Percentiles rank a stretch among this genome's conserved stretches.
Conservation (phyloP, 2,797 vertebrate genomes). For the Leptodactylus fallax region DNA sequence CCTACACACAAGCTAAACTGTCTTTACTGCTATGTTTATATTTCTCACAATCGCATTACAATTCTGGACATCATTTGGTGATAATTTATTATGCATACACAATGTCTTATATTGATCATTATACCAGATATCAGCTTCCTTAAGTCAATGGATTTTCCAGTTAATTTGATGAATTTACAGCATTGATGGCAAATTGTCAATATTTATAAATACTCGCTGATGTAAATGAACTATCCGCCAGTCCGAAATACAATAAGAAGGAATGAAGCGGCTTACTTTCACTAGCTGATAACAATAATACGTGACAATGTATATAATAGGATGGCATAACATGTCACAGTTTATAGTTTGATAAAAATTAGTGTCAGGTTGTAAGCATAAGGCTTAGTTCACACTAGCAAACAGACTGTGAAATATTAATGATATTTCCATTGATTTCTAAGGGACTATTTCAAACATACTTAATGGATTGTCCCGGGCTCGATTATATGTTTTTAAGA, state of each 20-base stretch:
- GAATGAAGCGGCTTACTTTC: background rate
- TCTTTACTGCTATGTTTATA: background rate
- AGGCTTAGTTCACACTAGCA: background rate
- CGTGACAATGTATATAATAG: background rate
- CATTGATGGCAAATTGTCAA: conserved; percentile 33
- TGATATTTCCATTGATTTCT: too few relatives aligned
- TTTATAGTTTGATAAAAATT: background rate
- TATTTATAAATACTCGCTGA: conserved; percentile 26
- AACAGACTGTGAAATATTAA: too few relatives aligned
- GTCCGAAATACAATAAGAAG: background rate
- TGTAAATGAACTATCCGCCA: background rate
- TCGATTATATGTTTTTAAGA: too few relatives aligned
- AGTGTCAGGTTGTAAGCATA: background rate
- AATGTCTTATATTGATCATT: conserved; percentile 29
- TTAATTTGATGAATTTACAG: conserved; percentile 21
- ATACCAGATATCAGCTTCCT: conserved; percentile 6
- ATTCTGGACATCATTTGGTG: conserved; percentile 8
- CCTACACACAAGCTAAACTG: background rate
- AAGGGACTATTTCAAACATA: too few relatives aligned
- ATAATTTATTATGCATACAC: conserved; percentile 19
- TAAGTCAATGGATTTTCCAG: conserved; percentile 16
- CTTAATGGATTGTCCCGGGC: too few relatives aligned
- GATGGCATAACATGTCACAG: background rate
- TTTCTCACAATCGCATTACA: background rate
- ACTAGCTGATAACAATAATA: background rate